Evolutionary conservation across 1,140 invertebrate genomes (phyloP).

Genomic region (Megalonaias nervosa): DNA sequence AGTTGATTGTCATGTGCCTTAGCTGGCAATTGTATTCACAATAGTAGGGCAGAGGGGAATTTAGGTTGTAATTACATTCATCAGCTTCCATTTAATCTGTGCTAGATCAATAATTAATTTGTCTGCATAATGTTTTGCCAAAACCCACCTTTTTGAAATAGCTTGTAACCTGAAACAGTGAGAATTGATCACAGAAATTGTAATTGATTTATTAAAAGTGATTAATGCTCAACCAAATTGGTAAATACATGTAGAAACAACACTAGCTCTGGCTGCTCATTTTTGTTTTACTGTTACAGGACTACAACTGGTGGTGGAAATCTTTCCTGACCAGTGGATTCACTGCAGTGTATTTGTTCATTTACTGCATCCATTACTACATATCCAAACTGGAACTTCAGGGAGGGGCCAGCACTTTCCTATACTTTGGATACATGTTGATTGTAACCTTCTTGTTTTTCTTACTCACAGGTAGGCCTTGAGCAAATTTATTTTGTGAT

Average conservation of each 20-base stretch:
- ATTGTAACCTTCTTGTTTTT: slow-evolving; percentile 99
- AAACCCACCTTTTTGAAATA: no score
- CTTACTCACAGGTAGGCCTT: slow-evolving; percentile 88
- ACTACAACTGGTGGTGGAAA: slow-evolving; percentile 92
- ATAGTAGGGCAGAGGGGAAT: no score
- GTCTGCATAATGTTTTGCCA: slow-evolving; percentile 64
- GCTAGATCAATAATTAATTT: no score
- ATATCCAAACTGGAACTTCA: slow-evolving; percentile 95
- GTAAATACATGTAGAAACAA: no score
- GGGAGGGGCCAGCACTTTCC: slow-evolving; percentile 92
- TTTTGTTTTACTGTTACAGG: slow-evolving; percentile 73
- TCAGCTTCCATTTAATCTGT: no score
- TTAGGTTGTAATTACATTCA: no score
- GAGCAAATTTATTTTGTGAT: not conserved
- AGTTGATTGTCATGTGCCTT: no score
- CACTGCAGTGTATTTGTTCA: slow-evolving; percentile 96
- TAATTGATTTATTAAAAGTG: no score
- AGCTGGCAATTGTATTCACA: no score
- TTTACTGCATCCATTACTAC: slow-evolving; percentile 99
- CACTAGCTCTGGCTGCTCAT: not conserved
- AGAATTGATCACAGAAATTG: no score
- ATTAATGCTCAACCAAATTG: no score
- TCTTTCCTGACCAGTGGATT: slow-evolving; percentile 98
- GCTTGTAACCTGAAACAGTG: no score
- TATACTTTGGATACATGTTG: slow-evolving; percentile 98